Percentiles rank a stretch among this genome's conserved stretches.
Evolutionary conservation across 2,113 vertebrate genomes (phyloP).

Genomic region (Bagarius yarrelli): DNA sequence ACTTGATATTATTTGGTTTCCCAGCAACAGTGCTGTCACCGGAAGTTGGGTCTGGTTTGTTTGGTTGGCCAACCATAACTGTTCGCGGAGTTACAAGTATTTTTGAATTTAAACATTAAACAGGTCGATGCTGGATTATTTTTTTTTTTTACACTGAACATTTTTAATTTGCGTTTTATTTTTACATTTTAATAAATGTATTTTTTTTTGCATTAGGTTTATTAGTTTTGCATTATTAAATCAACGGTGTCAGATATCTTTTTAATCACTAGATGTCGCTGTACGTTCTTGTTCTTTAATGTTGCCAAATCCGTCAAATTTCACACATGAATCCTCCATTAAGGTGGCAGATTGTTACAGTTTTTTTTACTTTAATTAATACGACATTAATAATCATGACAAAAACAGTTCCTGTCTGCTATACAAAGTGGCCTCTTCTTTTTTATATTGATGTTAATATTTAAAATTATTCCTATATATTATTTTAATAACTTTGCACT

Average conservation of each 20-base stretch:
- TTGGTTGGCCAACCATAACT: slow-evolving; percentile 16
- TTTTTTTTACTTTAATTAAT: too few species aligned
- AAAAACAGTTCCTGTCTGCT: neutral
- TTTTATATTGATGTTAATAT: neutral
- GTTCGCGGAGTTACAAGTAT: neutral
- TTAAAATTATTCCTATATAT: neutral
- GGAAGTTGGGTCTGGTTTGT: neutral
- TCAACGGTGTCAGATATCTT: neutral
- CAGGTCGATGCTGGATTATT: neutral
- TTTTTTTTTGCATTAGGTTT: neutral
- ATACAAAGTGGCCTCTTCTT: neutral
- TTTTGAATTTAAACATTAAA: neutral
- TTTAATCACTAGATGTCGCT: slow-evolving; percentile 32
- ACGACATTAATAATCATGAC: neutral
- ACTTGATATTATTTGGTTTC: slow-evolving; percentile 4
- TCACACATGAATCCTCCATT: too few species aligned
- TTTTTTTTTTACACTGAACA: neutral
- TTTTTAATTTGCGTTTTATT: neutral
- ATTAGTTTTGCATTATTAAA: neutral
- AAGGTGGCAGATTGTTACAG: too few species aligned
- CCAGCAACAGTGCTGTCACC: neutral
- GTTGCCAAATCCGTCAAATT: neutral
- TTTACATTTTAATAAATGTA: too few species aligned
- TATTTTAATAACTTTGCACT: neutral
- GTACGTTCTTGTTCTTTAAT: neutral